Evolutionary conservation across 2,797 vertebrate genomes (phyloP).

Genomic region (Acipenser ruthenus): DNA sequence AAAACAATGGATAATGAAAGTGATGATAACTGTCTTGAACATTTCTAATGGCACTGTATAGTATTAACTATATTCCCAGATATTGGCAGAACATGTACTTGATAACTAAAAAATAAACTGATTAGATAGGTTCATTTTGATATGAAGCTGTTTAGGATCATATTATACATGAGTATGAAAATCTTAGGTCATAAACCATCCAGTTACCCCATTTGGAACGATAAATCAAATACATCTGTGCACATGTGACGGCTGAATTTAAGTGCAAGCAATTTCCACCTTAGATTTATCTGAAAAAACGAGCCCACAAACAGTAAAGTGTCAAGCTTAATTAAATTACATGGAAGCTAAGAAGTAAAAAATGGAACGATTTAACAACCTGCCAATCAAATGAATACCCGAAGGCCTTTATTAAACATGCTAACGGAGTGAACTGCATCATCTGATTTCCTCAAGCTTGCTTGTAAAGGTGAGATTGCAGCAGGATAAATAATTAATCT

Average conservation of each 20-base stretch:
- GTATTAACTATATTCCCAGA: no score
- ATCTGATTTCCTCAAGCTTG: conserved; percentile 7
- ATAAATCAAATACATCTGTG: not conserved
- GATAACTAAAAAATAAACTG: no score
- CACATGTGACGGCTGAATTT: not conserved
- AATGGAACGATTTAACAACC: conserved; percentile 17
- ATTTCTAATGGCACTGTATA: no score
- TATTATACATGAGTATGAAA: no score
- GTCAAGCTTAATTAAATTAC: conserved; percentile 24
- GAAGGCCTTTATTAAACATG: conserved; percentile 21
- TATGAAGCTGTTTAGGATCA: no score
- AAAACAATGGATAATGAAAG: no score
- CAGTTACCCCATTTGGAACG: no score
- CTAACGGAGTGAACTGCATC: conserved; percentile 17
- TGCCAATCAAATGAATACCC: conserved; percentile 24
- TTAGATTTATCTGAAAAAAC: conserved; percentile 2
- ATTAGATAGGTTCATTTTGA: no score
- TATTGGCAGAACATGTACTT: no score
- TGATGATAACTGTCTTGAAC: no score
- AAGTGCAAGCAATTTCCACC: conserved; percentile 13
- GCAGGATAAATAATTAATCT: conserved; percentile 23
- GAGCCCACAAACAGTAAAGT: conserved; percentile 10
- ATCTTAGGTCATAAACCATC: no score
- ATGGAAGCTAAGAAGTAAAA: conserved; percentile 10
- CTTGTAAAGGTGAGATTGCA: conserved; percentile 20